These are phyloP conservation scores for Malacosoma neustria DNA, from an alignment of 2,888 invertebrate genomes.

Conservation along the genomic window DNA sequence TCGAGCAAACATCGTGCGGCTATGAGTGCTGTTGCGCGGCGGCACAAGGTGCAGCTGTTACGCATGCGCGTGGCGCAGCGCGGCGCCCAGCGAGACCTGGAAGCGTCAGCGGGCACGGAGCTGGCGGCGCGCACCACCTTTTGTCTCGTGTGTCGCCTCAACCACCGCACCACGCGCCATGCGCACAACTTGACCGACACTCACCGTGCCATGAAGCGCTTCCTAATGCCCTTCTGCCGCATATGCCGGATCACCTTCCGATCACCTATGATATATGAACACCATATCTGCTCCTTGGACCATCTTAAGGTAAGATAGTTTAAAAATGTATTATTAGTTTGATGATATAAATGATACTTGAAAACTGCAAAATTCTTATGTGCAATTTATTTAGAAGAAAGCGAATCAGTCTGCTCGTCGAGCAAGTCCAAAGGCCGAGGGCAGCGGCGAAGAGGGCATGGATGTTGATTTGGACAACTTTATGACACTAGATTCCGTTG, in stretches of 20 bases:
- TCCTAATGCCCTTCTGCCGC: slow-evolving; percentile 87
- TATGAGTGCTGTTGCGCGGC: slow-evolving; percentile 83
- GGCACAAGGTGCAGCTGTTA: slow-evolving; percentile 82
- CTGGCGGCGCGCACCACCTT: slow-evolving; percentile 78
- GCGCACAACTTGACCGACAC: slow-evolving; percentile 87
- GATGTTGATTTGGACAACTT: slow-evolving; percentile 88
- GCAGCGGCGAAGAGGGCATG: slow-evolving; percentile 80
- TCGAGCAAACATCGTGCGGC: slow-evolving; percentile 82
- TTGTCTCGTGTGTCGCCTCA: slow-evolving; percentile 84
- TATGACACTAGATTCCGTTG: slow-evolving; percentile 91
- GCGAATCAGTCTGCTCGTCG: slow-evolving; percentile 45
- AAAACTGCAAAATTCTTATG: too few species aligned
- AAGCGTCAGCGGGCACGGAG: slow-evolving; percentile 78
- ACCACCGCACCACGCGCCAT: slow-evolving; percentile 83
- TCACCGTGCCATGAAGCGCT: slow-evolving; percentile 89
- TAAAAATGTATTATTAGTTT: too few species aligned
- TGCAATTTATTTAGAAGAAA: slow-evolving; percentile 42
- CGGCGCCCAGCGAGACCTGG: slow-evolving; percentile 85
- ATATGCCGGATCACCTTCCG: slow-evolving; percentile 85
- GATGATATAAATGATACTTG: too few species aligned
- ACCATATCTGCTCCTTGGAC: slow-evolving; percentile 86
- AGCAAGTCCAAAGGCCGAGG: slow-evolving; percentile 74
- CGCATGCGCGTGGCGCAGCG: slow-evolving; percentile 88
- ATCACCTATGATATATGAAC: slow-evolving; percentile 90
- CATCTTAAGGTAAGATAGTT: slow-evolving; percentile 80